Percentiles rank a stretch among this genome's conserved stretches.
Conservation (phyloP, 2,797 vertebrate genomes). For the Melanotaenia boesemani region DNA sequence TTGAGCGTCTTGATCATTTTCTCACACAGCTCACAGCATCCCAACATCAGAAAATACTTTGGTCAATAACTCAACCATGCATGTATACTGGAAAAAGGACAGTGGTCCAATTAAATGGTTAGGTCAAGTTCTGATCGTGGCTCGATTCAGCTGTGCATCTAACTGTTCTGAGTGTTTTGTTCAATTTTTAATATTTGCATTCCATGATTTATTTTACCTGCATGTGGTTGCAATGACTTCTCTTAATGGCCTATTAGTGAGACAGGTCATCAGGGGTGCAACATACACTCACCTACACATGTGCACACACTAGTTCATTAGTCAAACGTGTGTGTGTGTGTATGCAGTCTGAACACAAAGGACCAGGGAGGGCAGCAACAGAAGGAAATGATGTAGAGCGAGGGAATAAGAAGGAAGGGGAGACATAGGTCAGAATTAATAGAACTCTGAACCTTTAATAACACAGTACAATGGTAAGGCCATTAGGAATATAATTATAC, state of each 20-base stretch:
- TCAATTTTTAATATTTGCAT: slow-evolving; percentile 45
- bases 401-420: slow-evolving; percentile 28
- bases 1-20: too few species aligned
- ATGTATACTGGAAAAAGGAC: too few species aligned
- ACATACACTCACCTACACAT: slow-evolving; percentile 49
- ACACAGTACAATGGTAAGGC: slow-evolving; percentile 51
- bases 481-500: slow-evolving; percentile 63
- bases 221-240: slow-evolving; percentile 50
- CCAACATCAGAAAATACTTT: too few species aligned
- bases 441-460: slow-evolving; percentile 60
- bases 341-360: slow-evolving; percentile 16
- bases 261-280: slow-evolving; percentile 55
- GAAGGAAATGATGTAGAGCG: slow-evolving; percentile 14
- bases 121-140: too few species aligned
- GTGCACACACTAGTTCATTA: slow-evolving; percentile 52
- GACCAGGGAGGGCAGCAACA: slow-evolving; percentile 3
- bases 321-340: slow-evolving; percentile 28
- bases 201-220: slow-evolving; percentile 32
- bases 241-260: slow-evolving; percentile 64
- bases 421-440: slow-evolving; percentile 62
- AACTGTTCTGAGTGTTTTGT: background rate
- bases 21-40: too few species aligned
- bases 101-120: too few species aligned
- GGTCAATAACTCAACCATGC: too few species aligned
- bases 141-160: too few species aligned